phyloP scores from a whole-genome alignment of 2,888 invertebrate genomes.

The Linnaemya tessellans region DNA sequence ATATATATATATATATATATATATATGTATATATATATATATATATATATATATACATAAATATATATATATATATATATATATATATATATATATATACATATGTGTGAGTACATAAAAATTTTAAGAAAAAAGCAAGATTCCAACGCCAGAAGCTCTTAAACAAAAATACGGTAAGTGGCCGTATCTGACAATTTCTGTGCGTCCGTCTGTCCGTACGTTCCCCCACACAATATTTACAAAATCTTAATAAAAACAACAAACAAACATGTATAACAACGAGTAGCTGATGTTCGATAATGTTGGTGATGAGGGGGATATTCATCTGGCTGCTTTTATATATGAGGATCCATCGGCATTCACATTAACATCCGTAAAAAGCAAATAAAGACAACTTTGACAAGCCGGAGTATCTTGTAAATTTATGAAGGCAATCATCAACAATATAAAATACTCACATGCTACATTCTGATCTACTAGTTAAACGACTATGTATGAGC shows the following conservation, averaged over 20 bases:
- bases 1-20: not conserved
- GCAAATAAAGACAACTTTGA: conserved; percentile 64
- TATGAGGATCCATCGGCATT: conserved; percentile 31
- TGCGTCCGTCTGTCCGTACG: conserved; percentile 29
- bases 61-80: not conserved
- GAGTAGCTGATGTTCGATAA: conserved; percentile 39
- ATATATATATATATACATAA: not conserved
- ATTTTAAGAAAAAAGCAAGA: conserved; percentile 61
- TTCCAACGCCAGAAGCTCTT: conserved; percentile 67
- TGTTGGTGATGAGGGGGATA: conserved; percentile 35
- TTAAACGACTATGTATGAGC: conserved; percentile 30
- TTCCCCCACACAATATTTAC: conserved; percentile 47
- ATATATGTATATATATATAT: too few species aligned
- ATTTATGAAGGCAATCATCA: conserved; percentile 74
- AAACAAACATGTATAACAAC: conserved; percentile 60
- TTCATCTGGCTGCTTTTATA: conserved; percentile 12
- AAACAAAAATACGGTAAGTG: conserved; percentile 66
- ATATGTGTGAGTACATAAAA: too few species aligned
- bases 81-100: too few species aligned
- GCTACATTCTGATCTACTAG: conserved; percentile 33
- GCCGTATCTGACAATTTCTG: conserved; percentile 63
- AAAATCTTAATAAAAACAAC: conserved; percentile 53
- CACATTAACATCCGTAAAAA: conserved; percentile 59
- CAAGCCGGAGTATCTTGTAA: conserved; percentile 70
- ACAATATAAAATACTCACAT: conserved; percentile 36